Evolutionary conservation across 2,113 vertebrate genomes (phyloP), one percentile per base, ranked within the genome.

Genomic region (Phylloscopus trochiloides): DNA sequence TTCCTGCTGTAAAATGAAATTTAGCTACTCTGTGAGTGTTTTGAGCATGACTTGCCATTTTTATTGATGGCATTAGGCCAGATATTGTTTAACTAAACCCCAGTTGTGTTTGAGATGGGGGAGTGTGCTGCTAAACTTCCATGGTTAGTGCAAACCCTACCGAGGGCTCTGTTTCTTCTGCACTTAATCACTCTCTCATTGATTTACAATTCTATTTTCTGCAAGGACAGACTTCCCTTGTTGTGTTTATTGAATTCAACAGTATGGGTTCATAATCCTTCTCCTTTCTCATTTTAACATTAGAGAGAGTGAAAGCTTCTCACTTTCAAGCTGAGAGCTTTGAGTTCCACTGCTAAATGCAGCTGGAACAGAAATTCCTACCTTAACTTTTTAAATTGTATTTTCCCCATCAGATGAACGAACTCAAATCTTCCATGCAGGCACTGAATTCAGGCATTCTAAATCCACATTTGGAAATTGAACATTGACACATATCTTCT

Each of bases 141-240:
- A 62, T 67, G 67, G 67, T 83, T 94, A 96, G 71, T 16, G 55
- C 75, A 94, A 96, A 83, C 52, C 68, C 75, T 80, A 90, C 67
- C 1, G 10, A 96, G 78, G 45, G 36, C 67, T 91, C 63, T 71
- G 81, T 80, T 93, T 93, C 78, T 94, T 80, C 88, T 88, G 71
- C 63, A 67, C 63, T 86, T 94, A 93, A 96, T 96, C 92, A 93
- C 47, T 73, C 92, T 78, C 74, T 55, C 79, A 95, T 85, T 88
- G 95, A 95, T 93, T 94, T 94, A 94, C 82, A 97, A 95, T 92
- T 95, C 86, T 86, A 62, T 95, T 95, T 95, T 93, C 95, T 96
- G 85, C 87, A 92, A 93, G 82, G 93, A 96, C 85, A 94, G 91
- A 90, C 88, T 90, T 97, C 54, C 81, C 90, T 93, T 88, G 85